These are phyloP conservation scores for Steatornis caripensis DNA, from an alignment of 2,113 vertebrate species.

Conservation along the genomic window DNA sequence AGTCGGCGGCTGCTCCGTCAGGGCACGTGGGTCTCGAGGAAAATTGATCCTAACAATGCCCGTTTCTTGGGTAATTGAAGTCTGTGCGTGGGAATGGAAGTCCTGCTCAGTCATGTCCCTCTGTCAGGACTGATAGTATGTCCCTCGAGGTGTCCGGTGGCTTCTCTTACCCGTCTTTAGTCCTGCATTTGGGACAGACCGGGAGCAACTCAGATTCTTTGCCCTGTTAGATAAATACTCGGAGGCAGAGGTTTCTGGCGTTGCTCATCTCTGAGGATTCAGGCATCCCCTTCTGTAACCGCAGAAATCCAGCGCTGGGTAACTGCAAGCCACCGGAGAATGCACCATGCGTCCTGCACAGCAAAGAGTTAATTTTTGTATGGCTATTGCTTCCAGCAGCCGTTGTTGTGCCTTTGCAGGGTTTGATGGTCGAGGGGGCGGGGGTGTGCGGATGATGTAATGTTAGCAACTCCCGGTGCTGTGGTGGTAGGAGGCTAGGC, in stretches of 20 bases:
- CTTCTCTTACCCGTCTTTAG: neutral
- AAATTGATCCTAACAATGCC: neutral
- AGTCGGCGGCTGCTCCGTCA: neutral
- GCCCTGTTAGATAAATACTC: neutral
- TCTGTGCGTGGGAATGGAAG: neutral
- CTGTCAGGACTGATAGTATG: neutral
- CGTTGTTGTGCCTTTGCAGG: neutral
- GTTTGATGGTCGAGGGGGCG: neutral
- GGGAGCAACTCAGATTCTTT: neutral
- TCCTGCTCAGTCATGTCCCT: neutral
- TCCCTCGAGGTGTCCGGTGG: neutral
- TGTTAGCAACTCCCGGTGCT: neutral
- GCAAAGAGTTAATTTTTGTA: neutral
- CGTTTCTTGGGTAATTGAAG: neutral
- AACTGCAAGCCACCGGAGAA: neutral
- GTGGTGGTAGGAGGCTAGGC: slow-evolving; percentile 19
- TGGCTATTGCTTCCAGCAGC: neutral
- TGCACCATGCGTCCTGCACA: neutral
- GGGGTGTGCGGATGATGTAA: slow-evolving; percentile 18
- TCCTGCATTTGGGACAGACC: neutral
- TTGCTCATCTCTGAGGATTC: neutral
- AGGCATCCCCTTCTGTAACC: neutral
- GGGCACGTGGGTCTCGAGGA: neutral
- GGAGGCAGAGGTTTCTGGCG: neutral
- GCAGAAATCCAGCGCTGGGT: neutral